phyloP scores from a whole-genome alignment of 1,140 invertebrate genomes.

The Drosophila bipectinata region DNA sequence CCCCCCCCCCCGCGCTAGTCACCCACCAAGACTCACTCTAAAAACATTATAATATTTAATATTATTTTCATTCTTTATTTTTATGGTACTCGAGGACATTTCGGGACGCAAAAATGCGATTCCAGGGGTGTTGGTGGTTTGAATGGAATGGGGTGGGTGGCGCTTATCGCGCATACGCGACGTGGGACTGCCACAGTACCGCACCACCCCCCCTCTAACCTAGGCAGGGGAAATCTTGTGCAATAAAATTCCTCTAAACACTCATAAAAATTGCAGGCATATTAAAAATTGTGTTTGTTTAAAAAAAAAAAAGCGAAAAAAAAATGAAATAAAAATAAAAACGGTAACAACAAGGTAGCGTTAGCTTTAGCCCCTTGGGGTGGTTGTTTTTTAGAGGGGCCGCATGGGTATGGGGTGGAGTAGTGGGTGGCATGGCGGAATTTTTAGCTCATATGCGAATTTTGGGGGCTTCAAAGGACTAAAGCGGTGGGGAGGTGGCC shows the following conservation, averaged over 20 bases:
- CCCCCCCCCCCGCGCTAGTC: too few relatives aligned
- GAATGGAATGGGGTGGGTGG: conserved; percentile 2
- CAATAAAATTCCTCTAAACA: conserved; percentile 84
- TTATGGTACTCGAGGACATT: conserved; percentile 78
- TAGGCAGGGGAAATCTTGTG: conserved; percentile 76
- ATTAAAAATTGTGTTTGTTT: conserved; percentile 84
- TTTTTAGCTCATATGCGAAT: conserved; percentile 76
- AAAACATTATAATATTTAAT: conserved; percentile 72
- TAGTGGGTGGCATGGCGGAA: conserved; percentile 22
- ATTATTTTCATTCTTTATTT: conserved; percentile 80
- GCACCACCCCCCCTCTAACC: conserved; percentile 1
- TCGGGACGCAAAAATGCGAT: conserved; percentile 53
- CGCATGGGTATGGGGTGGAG: not conserved
- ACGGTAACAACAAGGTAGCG: conserved; percentile 39
- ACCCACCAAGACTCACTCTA: conserved; percentile 6
- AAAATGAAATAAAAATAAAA: conserved; percentile 49
- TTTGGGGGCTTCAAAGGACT: conserved; percentile 48
- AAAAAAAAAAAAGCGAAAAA: conserved; percentile 51
- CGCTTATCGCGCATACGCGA: conserved; percentile 78
- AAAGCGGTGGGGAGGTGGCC: not conserved
- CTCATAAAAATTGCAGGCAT: conserved; percentile 84
- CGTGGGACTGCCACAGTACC: conserved; percentile 38
- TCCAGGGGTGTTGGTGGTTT: conserved; percentile 6
- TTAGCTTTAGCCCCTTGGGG: conserved; percentile 27
- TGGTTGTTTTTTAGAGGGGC: not conserved